Conservation (phyloP, 2,888 invertebrate genomes). For the Chydorus sphaericus region DNA sequence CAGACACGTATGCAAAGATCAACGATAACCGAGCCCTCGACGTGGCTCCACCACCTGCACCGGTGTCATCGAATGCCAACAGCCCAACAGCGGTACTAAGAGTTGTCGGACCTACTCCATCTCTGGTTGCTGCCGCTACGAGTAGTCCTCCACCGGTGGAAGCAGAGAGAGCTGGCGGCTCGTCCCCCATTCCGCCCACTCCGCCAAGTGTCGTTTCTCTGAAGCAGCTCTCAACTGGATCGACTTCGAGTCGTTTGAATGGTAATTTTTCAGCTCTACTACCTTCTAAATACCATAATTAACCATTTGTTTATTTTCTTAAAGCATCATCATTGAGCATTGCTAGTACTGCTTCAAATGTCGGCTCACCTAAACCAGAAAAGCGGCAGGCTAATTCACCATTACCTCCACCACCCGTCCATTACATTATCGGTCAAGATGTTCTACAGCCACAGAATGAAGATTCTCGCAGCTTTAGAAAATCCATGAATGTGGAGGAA, state of each 20-base stretch:
- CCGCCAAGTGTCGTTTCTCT: slow-evolving; percentile 47
- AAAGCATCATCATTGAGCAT: slow-evolving; percentile 51
- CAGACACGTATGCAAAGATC: slow-evolving; percentile 80
- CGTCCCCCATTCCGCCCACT: slow-evolving; percentile 28
- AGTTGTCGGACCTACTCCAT: slow-evolving; percentile 5
- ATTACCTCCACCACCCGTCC: slow-evolving; percentile 59
- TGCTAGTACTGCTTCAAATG: slow-evolving; percentile 37
- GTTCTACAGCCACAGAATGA: no score
- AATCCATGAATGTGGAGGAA: slow-evolving; percentile 50
- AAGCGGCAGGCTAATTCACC: slow-evolving; percentile 81
- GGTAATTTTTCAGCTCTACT: not conserved
- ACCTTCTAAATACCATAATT: not conserved
- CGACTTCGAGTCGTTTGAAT: slow-evolving; percentile 7
- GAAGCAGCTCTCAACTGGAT: slow-evolving; percentile 27
- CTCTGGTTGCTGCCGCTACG: slow-evolving; percentile 30
- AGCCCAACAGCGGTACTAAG: not conserved
- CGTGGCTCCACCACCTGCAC: not conserved
- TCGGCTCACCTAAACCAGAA: slow-evolving; percentile 78
- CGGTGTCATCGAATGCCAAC: not conserved
- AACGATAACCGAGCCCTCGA: not conserved
- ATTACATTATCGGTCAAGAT: slow-evolving; percentile 6
- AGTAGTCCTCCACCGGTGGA: slow-evolving; percentile 22
- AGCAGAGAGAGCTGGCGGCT: not conserved
- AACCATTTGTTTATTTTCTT: slow-evolving; percentile 10
- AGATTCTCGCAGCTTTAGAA: no score